Evolutionary conservation across 2,888 invertebrate species (phyloP).

Genomic region (Microplitis manilae): DNA sequence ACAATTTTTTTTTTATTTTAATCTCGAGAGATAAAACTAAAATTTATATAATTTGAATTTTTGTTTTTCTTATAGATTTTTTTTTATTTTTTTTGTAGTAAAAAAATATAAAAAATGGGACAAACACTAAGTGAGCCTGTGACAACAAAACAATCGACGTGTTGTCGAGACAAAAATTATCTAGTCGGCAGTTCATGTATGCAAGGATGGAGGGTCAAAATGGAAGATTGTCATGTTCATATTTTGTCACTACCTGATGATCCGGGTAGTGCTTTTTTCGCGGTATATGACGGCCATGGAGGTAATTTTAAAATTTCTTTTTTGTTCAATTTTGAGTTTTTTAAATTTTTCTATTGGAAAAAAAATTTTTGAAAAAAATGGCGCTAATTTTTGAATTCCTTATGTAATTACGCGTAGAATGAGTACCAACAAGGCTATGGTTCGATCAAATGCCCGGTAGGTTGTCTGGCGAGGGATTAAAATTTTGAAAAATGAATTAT

Average conservation of each 20-base stretch:
- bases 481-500: too few species aligned
- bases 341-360: too few species aligned
- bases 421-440: too few species aligned
- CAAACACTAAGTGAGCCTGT: conserved; percentile 98
- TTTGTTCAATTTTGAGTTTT: too few species aligned
- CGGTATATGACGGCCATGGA: conserved; percentile 97
- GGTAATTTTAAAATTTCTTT: conserved; percentile 74
- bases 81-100: background rate
- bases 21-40: background rate
- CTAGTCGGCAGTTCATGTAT: conserved; percentile 97
- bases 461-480: too few species aligned
- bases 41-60: background rate
- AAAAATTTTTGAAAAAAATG: too few species aligned
- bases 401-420: too few species aligned
- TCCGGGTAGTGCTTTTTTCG: conserved; percentile 94
- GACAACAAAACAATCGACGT: conserved; percentile 88
- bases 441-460: too few species aligned
- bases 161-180: conserved; percentile 81
- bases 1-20: background rate
- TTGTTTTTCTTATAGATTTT: background rate
- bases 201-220: conserved; percentile 99
- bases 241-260: conserved; percentile 94
- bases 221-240: conserved; percentile 99
- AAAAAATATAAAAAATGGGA: conserved; percentile 80
- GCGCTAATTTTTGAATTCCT: background rate